A percentile compares a stretch with the other conserved stretches of the same genome.
Evolutionary conservation across 2,888 invertebrate species (phyloP).

Genomic region (Sphaerophoria taeniata): DNA sequence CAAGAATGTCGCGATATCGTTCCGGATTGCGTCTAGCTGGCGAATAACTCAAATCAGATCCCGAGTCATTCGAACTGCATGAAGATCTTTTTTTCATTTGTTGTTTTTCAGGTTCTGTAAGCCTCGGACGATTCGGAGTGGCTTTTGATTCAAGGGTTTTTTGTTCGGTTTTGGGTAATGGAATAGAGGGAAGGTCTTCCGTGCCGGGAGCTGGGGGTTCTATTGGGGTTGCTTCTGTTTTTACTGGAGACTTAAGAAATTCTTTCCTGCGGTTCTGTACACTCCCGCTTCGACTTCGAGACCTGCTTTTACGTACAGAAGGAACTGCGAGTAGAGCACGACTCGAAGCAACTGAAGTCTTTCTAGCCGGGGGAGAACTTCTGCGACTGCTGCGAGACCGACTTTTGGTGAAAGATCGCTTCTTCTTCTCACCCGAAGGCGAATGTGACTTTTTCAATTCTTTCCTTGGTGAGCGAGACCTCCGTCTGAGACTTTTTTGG

Average conservation of each 20-base stretch:
- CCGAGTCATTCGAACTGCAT: slow-evolving; percentile 74
- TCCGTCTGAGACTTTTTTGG: slow-evolving; percentile 42
- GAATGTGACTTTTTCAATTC: slow-evolving; percentile 60
- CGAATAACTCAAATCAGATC: slow-evolving; percentile 86
- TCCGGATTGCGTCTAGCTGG: slow-evolving; percentile 88
- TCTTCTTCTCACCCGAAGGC: slow-evolving; percentile 47
- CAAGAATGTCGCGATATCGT: slow-evolving; percentile 87
- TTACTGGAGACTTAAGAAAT: slow-evolving; percentile 72
- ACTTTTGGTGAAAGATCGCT: slow-evolving; percentile 50
- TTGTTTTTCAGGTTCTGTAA: slow-evolving; percentile 62
- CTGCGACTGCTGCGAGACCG: slow-evolving; percentile 58
- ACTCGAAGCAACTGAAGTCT: background rate
- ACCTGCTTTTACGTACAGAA: slow-evolving; percentile 16
- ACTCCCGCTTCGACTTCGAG: slow-evolving; percentile 59
- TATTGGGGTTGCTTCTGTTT: slow-evolving; percentile 12
- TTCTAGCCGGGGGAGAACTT: slow-evolving; percentile 7
- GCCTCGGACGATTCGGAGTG: slow-evolving; percentile 2
- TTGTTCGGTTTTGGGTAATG: slow-evolving; percentile 24
- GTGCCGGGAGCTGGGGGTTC: slow-evolving; percentile 57
- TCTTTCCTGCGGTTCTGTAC: slow-evolving; percentile 60
- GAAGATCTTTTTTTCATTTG: slow-evolving; percentile 77
- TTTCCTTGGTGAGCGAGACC: slow-evolving; percentile 62
- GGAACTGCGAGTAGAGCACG: slow-evolving; percentile 32
- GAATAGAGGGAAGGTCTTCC: slow-evolving; percentile 30
- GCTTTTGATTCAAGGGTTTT: slow-evolving; percentile 10